Evolutionary conservation across 1,140 invertebrate genomes (phyloP).

Genomic region (Heliconius eleuchia): DNA sequence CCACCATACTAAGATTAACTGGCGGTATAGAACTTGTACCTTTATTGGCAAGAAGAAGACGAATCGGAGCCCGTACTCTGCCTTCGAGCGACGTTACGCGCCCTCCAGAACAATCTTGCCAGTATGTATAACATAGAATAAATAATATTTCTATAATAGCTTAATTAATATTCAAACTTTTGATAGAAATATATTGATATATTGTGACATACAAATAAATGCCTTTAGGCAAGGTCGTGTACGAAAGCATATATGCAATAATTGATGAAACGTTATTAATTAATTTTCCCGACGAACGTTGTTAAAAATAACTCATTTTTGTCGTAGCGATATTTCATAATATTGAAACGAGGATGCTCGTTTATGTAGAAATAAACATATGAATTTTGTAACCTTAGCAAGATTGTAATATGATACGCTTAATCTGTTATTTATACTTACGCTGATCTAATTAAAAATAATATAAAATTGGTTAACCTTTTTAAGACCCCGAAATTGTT

Average conservation of each 20-base stretch:
- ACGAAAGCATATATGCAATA: constrained; percentile 15
- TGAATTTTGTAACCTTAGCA: constrained; percentile 22
- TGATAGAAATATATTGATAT: neutral
- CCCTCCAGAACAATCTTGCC: constrained; percentile 65
- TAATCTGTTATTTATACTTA: neutral
- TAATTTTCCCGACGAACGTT: constrained; percentile 22
- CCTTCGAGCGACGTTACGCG: constrained; percentile 84
- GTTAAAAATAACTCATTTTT: constrained; percentile 36
- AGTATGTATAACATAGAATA: constrained; percentile 54
- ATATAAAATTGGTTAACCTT: neutral
- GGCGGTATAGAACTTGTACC: constrained; percentile 86
- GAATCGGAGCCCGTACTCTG: constrained; percentile 67
- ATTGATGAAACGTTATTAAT: constrained; percentile 32
- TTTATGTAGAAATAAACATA: constrained; percentile 25
- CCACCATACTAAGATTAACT: constrained; percentile 76
- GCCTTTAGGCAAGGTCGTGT: neutral
- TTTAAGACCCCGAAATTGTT: neutral
- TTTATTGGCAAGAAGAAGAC: constrained; percentile 82
- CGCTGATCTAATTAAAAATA: neutral
- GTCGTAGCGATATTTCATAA: constrained; percentile 28
- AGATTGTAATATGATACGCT: constrained; percentile 7
- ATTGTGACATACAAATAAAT: neutral
- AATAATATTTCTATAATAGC: neutral
- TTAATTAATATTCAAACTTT: neutral
- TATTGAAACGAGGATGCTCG: constrained; percentile 25